A percentile compares a stretch with the other conserved stretches of the same genome.
phyloP scores from a whole-genome alignment of 2,888 invertebrate genomes.

The Synanthedon myopaeformis region DNA sequence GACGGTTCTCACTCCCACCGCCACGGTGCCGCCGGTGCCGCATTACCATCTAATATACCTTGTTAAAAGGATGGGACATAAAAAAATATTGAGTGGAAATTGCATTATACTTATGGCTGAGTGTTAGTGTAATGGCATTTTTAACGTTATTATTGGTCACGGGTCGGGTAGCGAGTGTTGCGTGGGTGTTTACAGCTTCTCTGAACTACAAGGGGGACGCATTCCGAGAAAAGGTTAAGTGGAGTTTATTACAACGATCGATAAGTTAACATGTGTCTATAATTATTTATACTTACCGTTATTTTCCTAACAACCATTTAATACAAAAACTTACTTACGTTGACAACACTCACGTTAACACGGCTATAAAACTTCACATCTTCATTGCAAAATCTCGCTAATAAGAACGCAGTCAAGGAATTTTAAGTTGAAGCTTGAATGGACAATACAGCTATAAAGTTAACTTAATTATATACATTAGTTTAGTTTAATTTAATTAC shows the following conservation, averaged over 20 bases:
- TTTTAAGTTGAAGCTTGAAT: no score
- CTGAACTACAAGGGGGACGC: conserved; percentile 12
- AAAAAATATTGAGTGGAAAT: conserved; percentile 14
- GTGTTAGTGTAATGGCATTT: not conserved
- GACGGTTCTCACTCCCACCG: conserved; percentile 9
- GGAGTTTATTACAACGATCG: conserved; percentile 22
- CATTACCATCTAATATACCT: conserved; percentile 9
- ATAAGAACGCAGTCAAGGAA: no score
- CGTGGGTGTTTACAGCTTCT: conserved; percentile 20
- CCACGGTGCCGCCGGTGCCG: conserved; percentile 10
- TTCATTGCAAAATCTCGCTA: no score
- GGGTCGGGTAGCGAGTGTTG: conserved; percentile 4
- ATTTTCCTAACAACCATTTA: no score
- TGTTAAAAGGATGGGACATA: conserved; percentile 22
- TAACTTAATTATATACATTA: no score
- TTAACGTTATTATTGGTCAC: conserved; percentile 7
- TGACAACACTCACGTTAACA: no score
- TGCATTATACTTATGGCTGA: conserved; percentile 11
- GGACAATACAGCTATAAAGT: no score
- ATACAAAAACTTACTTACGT: no score
- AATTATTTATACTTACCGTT: not conserved
- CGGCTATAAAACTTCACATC: no score
- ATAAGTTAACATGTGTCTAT: not conserved
- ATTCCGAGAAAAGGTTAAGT: conserved; percentile 39
- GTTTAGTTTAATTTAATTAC: no score